Conservation (phyloP, 2,888 invertebrate genomes). For the Leptinotarsa peninsularis region DNA sequence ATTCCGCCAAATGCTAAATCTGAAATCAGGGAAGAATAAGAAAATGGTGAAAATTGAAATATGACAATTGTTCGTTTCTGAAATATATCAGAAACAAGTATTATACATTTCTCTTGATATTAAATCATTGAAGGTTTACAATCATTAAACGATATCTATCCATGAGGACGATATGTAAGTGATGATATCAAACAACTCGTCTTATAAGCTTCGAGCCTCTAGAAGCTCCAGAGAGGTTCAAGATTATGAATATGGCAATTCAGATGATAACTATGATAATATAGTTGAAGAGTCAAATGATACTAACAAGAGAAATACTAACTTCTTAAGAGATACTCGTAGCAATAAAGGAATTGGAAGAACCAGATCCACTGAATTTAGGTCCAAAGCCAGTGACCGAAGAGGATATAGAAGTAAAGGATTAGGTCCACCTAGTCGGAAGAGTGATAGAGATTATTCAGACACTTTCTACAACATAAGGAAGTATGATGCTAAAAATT, state of each 20-base stretch:
- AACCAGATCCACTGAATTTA: conserved; percentile 58
- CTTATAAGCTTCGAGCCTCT: conserved; percentile 73
- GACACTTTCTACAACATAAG: conserved; percentile 62
- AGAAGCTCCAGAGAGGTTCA: conserved; percentile 67
- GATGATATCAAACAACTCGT: conserved; percentile 76
- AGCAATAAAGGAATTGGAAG: conserved; percentile 49
- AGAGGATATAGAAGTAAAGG: conserved; percentile 57
- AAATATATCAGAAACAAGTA: neutral
- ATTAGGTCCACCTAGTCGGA: conserved; percentile 51
- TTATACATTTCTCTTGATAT: neutral
- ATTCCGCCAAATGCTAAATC: too few species aligned
- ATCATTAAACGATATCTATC: conserved; percentile 19
- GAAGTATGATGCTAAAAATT: conserved; percentile 66
- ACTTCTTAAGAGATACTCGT: conserved; percentile 49
- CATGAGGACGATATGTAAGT: conserved; percentile 66
- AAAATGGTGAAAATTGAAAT: neutral
- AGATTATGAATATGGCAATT: conserved; percentile 67
- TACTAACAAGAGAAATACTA: conserved; percentile 41
- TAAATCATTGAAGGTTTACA: neutral
- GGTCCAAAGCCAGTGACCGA: conserved; percentile 53
- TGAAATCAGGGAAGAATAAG: neutral
- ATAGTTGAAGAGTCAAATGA: conserved; percentile 57
- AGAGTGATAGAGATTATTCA: conserved; percentile 68
- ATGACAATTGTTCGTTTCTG: conserved; percentile 6
- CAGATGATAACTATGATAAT: conserved; percentile 66